Conservation (phyloP, 2,113 vertebrate species). For the Phainopepla nitens region DNA sequence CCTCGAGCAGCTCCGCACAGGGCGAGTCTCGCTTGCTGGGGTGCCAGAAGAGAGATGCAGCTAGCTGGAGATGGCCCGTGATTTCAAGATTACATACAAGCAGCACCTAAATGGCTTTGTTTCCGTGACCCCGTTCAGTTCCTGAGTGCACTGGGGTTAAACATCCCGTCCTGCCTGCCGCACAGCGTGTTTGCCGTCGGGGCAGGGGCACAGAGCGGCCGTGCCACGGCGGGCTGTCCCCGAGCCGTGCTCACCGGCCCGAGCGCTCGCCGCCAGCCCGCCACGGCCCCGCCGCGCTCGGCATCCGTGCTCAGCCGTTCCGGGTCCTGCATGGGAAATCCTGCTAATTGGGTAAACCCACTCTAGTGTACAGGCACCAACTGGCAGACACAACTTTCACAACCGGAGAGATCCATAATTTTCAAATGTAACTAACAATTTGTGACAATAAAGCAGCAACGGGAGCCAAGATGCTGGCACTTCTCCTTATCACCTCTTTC, state of each 20-base stretch:
- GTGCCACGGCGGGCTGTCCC: not conserved
- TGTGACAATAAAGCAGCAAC: slow-evolving; percentile 52
- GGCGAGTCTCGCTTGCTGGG: not conserved
- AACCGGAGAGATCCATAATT: slow-evolving; percentile 43
- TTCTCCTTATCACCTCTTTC: slow-evolving; percentile 41
- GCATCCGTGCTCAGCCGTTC: not conserved
- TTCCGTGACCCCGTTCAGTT: not conserved
- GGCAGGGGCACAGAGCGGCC: rapidly evolving
- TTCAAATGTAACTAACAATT: slow-evolving; percentile 65
- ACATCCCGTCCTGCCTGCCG: not conserved
- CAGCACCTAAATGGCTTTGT: not conserved
- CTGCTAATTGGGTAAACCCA: slow-evolving; percentile 49
- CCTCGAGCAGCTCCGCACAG: not conserved
- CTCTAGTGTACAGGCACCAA: slow-evolving; percentile 50
- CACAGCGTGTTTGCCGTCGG: not conserved
- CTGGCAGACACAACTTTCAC: slow-evolving; percentile 45
- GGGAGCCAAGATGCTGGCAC: slow-evolving; percentile 52
- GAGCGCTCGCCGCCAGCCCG: not conserved
- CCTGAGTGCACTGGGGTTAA: not conserved
- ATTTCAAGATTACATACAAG: not conserved
- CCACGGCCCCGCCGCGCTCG: not conserved
- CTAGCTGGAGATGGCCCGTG: not conserved
- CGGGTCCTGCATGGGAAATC: slow-evolving; percentile 39
- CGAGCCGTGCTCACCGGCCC: not conserved
- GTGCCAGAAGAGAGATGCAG: not conserved